A percentile compares a stretch with the other conserved stretches of the same genome.
These are phyloP conservation scores for Brachionus angularis DNA, from an alignment of 1,140 invertebrate genomes.

Conservation along the genomic window DNA sequence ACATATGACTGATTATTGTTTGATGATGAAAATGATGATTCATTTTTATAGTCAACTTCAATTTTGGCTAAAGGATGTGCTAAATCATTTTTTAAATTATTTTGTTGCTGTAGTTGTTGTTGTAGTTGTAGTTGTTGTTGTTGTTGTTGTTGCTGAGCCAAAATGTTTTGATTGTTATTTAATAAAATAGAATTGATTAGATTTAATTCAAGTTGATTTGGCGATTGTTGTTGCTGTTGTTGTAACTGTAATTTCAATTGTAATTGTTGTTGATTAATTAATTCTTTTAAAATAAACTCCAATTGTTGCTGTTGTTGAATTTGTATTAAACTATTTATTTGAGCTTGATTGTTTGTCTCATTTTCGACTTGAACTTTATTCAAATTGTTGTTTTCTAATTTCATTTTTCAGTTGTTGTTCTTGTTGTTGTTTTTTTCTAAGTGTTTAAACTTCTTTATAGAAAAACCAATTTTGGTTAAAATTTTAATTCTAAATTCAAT, in stretches of 20 bases:
- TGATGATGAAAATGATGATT: conserved; percentile 3
- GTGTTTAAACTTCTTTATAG: too few relatives aligned
- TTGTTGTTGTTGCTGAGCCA: neutral
- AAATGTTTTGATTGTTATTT: neutral
- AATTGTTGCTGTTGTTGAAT: conserved; percentile 19
- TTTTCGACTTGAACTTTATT: neutral
- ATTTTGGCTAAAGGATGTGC: neutral
- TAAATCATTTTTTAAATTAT: too few relatives aligned
- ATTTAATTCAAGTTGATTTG: neutral
- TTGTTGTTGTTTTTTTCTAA: too few relatives aligned
- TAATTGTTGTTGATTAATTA: conserved; percentile 25
- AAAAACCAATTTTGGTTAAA: too few relatives aligned
- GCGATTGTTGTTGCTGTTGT: neutral
- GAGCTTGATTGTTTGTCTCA: too few relatives aligned
- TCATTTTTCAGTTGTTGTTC: too few relatives aligned
- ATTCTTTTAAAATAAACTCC: conserved; percentile 11
- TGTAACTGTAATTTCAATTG: conserved; percentile 20
- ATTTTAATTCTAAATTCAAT: too few relatives aligned
- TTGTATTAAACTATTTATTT: conserved; percentile 13
- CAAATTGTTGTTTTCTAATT: too few relatives aligned
- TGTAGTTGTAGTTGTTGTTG: neutral
- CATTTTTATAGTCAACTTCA: neutral
- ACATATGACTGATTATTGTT: too few relatives aligned
- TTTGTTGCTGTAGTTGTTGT: neutral
- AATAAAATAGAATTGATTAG: neutral